Base-by-base conservation (phyloP, 2,797 vertebrate species). In the Pseudochromis fuscus region DNA sequence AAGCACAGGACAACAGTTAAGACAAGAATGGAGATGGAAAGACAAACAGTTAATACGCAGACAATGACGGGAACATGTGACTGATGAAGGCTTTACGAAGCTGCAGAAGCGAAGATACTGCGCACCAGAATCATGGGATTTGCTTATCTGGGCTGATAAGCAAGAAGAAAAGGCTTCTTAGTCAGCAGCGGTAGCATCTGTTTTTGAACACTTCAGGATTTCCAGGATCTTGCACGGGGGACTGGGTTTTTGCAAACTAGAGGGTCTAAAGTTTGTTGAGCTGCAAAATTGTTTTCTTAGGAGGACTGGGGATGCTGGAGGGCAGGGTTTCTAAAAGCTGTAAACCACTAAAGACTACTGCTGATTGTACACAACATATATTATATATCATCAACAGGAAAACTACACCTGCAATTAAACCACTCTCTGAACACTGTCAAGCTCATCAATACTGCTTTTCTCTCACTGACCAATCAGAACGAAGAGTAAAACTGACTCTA, bases 91-190 rank as follows among this genome's bases (percentile, higher is more conserved):
- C 28, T 50, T 5, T 53, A 6, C 52, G 59, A 84, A 82, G 81
- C 82, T 74, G 87, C 90, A 85, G 81, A 81, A 83, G 80, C 72
- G 15, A 74, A 81, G 37, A 38, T 21, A 48, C 10, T 11, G 82
- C 67, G 53, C 66, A 33, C n/a, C 10, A 40, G 58, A 72, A 13
- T 37, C 62, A 35, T 1, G 1, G 48, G 73, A n/a, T 10, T 64
- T 72, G 70, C 72, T 85, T 69, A 82, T 86, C 72, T 27, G 3
- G 1, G 37, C 3, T 4, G 63, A 88, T 68, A 76, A 84, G 81
- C 85, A 86, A 49, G 45, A 85, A 48, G 42, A 74, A 27, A 0
- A 38, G 27, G 31, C 48, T 13, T 56, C 48, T 30, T 40, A 50
- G 37, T 64, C 59, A 56, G 9, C 37, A 78, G 79, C 81, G 52